Base-by-base conservation (phyloP, 1,140 invertebrate genomes). In the Apis dorsata region DNA sequence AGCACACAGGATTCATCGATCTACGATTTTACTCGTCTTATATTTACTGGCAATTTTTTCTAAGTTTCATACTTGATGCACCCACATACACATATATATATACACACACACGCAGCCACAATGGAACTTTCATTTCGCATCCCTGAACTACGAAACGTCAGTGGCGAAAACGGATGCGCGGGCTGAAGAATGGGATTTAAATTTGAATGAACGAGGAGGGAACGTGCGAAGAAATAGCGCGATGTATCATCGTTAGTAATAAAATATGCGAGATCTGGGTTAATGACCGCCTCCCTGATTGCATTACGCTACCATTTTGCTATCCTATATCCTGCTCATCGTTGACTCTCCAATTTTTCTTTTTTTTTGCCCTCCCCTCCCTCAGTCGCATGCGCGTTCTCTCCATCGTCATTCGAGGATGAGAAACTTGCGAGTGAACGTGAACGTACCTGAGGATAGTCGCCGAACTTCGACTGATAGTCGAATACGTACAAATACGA, bases 401-500 rank as follows among this genome's bases (percentile, higher is more conserved):
- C 15, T 34, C 24, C 13, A n/a, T n/a, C n/a, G 2, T 44, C 34
- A 7, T 7, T 44, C 34, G 34, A 44, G 34, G 34, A 44, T 44
- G 34, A 44, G 5, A 44, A 44, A 44, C 34, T 44, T 7, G 24
- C 0, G 34, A 44, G 34, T 4, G 34, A 34, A 34, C 1, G n/a
- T 7, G 19, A 24, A 83, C 81, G 34, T 94, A 98, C 97, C 95
- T 98, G 97, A 49, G 97, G 97, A 94, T 97, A 98, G 92, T 98
- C 97, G 51, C 98, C 97, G 85, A 97, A 97, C 91, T 98, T 98
- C 0, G 97, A 98, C 91, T 99, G 98, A 93, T 99, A 98, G 93
- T 98, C 97, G 93, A 98, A 99, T 24, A 99, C 97, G 92, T 98
- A 99, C 73, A 99, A 95, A 93, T 97, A 99, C 59, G 98, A 98